A percentile compares a stretch with the other conserved stretches of the same genome.
These are phyloP conservation scores for Ceratina australensis DNA, from an alignment of 1,140 invertebrate species.

Conservation along the genomic window DNA sequence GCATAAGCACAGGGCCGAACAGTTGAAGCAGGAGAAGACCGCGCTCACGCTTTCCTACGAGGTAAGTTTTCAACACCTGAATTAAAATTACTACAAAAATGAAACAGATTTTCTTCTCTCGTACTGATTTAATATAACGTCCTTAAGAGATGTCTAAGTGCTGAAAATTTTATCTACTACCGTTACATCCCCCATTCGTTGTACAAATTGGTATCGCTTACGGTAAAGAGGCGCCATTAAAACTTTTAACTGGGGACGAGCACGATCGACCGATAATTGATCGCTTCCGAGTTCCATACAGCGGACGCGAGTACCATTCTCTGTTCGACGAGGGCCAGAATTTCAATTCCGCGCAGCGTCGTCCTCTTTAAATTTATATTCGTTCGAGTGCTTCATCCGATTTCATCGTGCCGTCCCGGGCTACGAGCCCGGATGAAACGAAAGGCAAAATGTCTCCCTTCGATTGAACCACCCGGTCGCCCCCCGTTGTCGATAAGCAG, in stretches of 20 bases:
- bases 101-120: too few species aligned
- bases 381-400: constrained; percentile 32
- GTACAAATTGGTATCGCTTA: neutral
- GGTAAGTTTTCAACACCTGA: constrained; percentile 76
- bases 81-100: neutral
- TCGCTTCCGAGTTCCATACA: neutral
- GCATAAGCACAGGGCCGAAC: constrained; percentile 88
- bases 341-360: constrained; percentile 27
- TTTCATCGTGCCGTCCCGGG: neutral
- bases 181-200: neutral
- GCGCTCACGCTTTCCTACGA: constrained; percentile 87
- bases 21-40: constrained; percentile 89
- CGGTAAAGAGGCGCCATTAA: neutral
- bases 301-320: neutral
- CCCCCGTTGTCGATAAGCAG: constrained; percentile 30
- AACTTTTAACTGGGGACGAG: neutral
- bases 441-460: constrained; percentile 9
- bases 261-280: constrained; percentile 14
- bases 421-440: neutral
- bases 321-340: neutral
- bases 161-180: neutral
- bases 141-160: too few species aligned
- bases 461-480: neutral
- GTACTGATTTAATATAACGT: too few species aligned
- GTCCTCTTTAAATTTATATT: constrained; percentile 40